Conservation (phyloP, 1,140 invertebrate genomes). For the Drosophila novamexicana region DNA sequence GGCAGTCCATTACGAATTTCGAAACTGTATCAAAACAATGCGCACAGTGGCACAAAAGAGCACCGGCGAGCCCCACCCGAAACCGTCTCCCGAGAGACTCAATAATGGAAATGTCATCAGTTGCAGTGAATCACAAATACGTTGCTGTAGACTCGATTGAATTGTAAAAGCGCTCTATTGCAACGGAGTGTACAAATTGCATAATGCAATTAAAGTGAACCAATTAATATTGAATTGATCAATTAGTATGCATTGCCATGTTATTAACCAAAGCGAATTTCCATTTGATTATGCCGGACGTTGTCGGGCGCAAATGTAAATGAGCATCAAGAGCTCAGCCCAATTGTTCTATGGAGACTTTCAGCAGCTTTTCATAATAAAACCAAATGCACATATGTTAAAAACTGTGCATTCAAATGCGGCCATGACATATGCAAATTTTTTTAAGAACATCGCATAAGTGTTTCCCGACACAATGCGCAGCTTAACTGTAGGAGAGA, state of each 20-base stretch:
- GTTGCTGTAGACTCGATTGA: neutral
- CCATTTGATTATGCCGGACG: conserved; percentile 15
- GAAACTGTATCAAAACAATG: conserved; percentile 17
- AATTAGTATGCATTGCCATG: conserved; percentile 46
- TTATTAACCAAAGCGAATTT: conserved; percentile 26
- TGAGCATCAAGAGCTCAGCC: conserved; percentile 8
- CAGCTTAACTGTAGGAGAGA: conserved; percentile 49
- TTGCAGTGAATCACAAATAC: conserved; percentile 1
- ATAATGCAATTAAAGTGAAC: conserved; percentile 47
- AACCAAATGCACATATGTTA: neutral
- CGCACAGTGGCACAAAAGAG: conserved; percentile 3
- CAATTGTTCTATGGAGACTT: conserved; percentile 24
- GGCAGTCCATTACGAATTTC: conserved; percentile 23
- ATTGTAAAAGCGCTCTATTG: conserved; percentile 6
- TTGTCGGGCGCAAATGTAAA: conserved; percentile 29
- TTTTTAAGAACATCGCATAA: conserved; percentile 5
- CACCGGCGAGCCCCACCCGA: neutral
- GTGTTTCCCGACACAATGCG: conserved; percentile 48
- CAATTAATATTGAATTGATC: conserved; percentile 41
- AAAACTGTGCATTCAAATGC: neutral
- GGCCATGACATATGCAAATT: conserved; percentile 56
- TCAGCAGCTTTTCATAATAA: neutral
- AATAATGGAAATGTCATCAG: neutral
- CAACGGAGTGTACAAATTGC: conserved; percentile 38
- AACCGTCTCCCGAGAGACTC: neutral